Base-by-base conservation (phyloP, 2,797 vertebrate genomes). In the Mus caroli region DNA sequence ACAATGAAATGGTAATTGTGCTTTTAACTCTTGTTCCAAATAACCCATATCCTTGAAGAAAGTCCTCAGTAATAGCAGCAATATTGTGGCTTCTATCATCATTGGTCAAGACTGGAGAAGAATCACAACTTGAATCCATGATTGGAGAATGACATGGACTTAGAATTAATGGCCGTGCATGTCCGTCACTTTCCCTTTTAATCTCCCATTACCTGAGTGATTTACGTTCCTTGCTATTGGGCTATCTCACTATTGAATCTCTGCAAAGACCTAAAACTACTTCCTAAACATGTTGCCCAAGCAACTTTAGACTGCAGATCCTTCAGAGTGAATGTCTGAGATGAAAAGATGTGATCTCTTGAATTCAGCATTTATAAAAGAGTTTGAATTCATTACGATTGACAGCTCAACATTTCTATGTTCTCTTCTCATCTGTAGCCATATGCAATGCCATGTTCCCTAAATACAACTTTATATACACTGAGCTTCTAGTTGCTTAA, bases 341-440 rank as follows among this genome's bases (percentile, higher is more conserved):
- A 46, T 77, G 13, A 54, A 64, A 92, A 24, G 46, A 78, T n/a
- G 11, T 19, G 22, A 24, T 37, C 40, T 19, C 54, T 96, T 50
- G 26, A 52, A 94, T 90, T 84, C 14, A 56, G 50, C 31, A 34
- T 8, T 56, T 54, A 71, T 88, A 20, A 64, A 73, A 77, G 88
- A n/a, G 78, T 31, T 82, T 88, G 64, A 58, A 54, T 11, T 24
- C 9, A 50, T 46, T 67, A 43, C 50, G 83, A 50, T 24, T 15
- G 24, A 34, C 58, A 67, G 24, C 84, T 88, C 92, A 88, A 58
- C 75, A 78, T 88, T 85, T 69, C 37, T 11, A 85, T 88, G 78
- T 86, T 40, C 22, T 88, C 43, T 56, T 85, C 62, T 91, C 28
- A 87, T 46, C 43, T 62, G 31, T 71, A 67, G 64, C 6, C 82